phyloP scores from a whole-genome alignment of 1,140 invertebrate species.

The Diachasma alloeum region DNA sequence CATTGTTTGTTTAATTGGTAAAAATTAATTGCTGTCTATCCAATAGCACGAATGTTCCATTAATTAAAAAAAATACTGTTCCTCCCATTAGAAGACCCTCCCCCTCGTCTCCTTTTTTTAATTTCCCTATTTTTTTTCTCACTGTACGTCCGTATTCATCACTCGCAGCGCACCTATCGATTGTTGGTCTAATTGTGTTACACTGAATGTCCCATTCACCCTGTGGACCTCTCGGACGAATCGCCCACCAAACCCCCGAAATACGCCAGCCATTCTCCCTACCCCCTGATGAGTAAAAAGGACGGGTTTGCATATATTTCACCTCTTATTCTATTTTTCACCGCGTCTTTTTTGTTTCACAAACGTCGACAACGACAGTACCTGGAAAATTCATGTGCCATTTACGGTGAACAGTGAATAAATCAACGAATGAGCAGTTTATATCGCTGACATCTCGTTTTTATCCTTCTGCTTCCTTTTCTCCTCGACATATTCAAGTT shows the following conservation, averaged over 20 bases:
- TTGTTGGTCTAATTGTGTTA: conserved; percentile 64
- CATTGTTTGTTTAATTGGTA: neutral
- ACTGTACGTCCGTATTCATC: conserved; percentile 48
- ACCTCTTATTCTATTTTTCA: neutral
- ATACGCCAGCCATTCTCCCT: conserved; percentile 44
- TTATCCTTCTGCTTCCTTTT: conserved; percentile 14
- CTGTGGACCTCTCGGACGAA: conserved; percentile 42
- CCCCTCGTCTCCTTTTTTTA: neutral
- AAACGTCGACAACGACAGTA: conserved; percentile 47
- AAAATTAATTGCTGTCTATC: conserved; percentile 28
- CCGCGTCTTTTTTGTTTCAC: conserved; percentile 34
- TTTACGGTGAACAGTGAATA: conserved; percentile 45
- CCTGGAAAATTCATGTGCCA: conserved; percentile 56
- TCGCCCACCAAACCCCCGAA: conserved; percentile 40
- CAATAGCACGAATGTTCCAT: neutral
- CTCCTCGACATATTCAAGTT: neutral
- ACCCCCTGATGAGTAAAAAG: conserved; percentile 53
- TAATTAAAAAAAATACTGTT: conserved; percentile 29
- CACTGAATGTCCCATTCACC: conserved; percentile 61
- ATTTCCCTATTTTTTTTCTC: neutral
- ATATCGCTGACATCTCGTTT: conserved; percentile 11
- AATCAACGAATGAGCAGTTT: conserved; percentile 22
- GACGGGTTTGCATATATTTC: conserved; percentile 59
- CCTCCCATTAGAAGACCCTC: conserved; percentile 10
- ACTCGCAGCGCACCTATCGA: conserved; percentile 55